phyloP scores from a whole-genome alignment of 1,140 invertebrate species.

The Tetragonula clypearis region DNA sequence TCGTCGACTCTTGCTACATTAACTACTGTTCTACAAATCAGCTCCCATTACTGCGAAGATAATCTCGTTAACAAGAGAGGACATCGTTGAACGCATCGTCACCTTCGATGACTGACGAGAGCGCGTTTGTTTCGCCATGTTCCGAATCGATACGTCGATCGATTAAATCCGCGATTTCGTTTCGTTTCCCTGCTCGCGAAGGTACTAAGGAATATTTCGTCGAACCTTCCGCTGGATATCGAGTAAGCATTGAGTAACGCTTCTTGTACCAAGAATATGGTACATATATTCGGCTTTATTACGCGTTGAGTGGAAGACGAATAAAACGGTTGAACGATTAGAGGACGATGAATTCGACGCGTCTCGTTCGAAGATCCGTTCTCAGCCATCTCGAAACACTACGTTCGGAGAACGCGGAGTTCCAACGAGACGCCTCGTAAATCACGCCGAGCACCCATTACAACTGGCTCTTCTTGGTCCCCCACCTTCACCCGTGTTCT shows the following conservation, averaged over 20 bases:
- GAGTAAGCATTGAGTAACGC: not conserved
- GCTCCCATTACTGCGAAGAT: slow-evolving; percentile 60
- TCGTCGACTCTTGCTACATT: slow-evolving; percentile 75
- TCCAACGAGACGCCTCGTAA: slow-evolving; percentile 65
- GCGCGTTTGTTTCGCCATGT: slow-evolving; percentile 3
- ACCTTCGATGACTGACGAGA: slow-evolving; percentile 54
- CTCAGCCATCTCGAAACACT: slow-evolving; percentile 26
- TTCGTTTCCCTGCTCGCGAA: not conserved
- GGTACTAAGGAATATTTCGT: too few species aligned
- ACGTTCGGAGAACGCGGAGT: slow-evolving; percentile 10
- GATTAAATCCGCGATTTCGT: not conserved
- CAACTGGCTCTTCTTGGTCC: slow-evolving; percentile 33
- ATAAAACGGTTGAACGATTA: not conserved
- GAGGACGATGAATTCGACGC: not conserved
- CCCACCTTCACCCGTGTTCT: slow-evolving; percentile 14
- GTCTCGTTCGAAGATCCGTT: not conserved
- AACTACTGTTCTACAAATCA: slow-evolving; percentile 72
- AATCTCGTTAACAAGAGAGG: slow-evolving; percentile 60
- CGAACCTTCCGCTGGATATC: not conserved
- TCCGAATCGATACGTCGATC: not conserved
- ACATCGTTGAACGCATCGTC: slow-evolving; percentile 67
- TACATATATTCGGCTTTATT: not conserved
- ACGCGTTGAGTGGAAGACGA: not conserved
- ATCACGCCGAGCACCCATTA: slow-evolving; percentile 65
- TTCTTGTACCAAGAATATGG: not conserved